A percentile compares a stretch with the other conserved stretches of the same genome.
Evolutionary conservation across 2,113 vertebrate species (phyloP).

Genomic region (Rutilus rutilus): DNA sequence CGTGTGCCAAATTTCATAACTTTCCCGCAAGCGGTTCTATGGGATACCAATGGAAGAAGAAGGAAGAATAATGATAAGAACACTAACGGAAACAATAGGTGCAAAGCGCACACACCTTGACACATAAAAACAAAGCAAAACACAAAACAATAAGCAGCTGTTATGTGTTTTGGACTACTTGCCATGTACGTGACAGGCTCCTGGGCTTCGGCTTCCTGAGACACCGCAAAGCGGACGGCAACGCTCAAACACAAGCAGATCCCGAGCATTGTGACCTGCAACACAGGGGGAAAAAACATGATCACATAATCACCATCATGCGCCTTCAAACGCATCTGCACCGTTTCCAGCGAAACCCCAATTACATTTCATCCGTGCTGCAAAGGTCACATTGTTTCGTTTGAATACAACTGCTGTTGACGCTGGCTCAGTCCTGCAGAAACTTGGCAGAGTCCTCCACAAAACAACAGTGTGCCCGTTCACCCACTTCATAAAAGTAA

Average conservation of each 20-base stretch:
- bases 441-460: slow-evolving; percentile 13
- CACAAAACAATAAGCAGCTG: not conserved
- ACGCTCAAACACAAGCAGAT: slow-evolving; percentile 83
- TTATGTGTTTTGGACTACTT: slow-evolving; percentile 67
- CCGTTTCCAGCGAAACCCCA: not conserved
- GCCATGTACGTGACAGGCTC: slow-evolving; percentile 94
- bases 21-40: too few relatives aligned
- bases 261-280: slow-evolving; percentile 83
- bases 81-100: too few relatives aligned
- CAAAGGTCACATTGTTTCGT: slow-evolving; percentile 7
- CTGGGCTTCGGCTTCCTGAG: slow-evolving; percentile 86
- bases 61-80: too few relatives aligned
- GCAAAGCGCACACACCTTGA: too few relatives aligned
- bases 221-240: slow-evolving; percentile 76
- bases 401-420: slow-evolving; percentile 9
- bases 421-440: slow-evolving; percentile 4
- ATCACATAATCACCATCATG: not conserved
- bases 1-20: too few relatives aligned
- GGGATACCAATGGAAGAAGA: too few relatives aligned
- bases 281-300: not conserved
- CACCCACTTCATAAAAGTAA: slow-evolving; percentile 21
- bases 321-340: not conserved
- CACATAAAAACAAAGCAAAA: not conserved
- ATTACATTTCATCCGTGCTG: not conserved
- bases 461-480: slow-evolving; percentile 14